Conservation (phyloP, 2,113 vertebrate genomes). For the Coregonus clupeaformis region DNA sequence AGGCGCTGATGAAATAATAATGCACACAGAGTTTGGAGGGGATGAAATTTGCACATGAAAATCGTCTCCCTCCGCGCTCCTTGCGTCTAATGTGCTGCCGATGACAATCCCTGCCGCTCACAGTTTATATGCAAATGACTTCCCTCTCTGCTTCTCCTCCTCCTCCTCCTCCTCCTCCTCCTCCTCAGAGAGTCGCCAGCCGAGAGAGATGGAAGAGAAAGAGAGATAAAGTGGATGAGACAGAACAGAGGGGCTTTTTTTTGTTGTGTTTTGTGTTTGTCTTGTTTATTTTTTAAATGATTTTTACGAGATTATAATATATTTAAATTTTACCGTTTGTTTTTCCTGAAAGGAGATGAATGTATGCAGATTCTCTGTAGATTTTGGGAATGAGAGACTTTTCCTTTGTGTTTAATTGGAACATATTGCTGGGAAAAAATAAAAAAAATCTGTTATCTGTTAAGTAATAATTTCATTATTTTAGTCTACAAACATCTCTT, state of each 20-base stretch:
- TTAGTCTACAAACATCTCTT: slow-evolving; percentile 39
- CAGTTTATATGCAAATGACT: slow-evolving; percentile 77
- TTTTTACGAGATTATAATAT: slow-evolving; percentile 72
- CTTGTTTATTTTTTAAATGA: slow-evolving; percentile 73
- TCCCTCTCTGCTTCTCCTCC: slow-evolving; percentile 57
- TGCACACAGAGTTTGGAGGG: slow-evolving; percentile 61
- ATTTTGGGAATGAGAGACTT: slow-evolving; percentile 56
- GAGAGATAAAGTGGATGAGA: slow-evolving; percentile 39
- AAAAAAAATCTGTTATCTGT: slow-evolving; percentile 60
- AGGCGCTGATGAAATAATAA: slow-evolving; percentile 78
- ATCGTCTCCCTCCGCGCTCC: slow-evolving; percentile 60
- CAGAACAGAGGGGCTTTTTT: slow-evolving; percentile 65
- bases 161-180: slow-evolving; percentile 44
- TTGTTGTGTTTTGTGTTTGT: slow-evolving; percentile 77
- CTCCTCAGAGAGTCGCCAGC: slow-evolving; percentile 66
- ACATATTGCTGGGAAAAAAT: slow-evolving; percentile 52
- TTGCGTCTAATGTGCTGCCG: slow-evolving; percentile 64
- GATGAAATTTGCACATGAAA: slow-evolving; percentile 81
- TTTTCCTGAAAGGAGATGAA: slow-evolving; percentile 46
- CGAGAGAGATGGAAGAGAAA: neutral
- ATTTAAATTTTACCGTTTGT: slow-evolving; percentile 69
- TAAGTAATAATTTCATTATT: slow-evolving; percentile 45
- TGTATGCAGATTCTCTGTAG: slow-evolving; percentile 57
- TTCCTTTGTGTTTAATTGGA: slow-evolving; percentile 68
- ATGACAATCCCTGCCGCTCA: slow-evolving; percentile 72